These are phyloP conservation scores for Thalassophryne amazonica DNA, from an alignment of 2,797 vertebrate genomes.

Conservation along the genomic window DNA sequence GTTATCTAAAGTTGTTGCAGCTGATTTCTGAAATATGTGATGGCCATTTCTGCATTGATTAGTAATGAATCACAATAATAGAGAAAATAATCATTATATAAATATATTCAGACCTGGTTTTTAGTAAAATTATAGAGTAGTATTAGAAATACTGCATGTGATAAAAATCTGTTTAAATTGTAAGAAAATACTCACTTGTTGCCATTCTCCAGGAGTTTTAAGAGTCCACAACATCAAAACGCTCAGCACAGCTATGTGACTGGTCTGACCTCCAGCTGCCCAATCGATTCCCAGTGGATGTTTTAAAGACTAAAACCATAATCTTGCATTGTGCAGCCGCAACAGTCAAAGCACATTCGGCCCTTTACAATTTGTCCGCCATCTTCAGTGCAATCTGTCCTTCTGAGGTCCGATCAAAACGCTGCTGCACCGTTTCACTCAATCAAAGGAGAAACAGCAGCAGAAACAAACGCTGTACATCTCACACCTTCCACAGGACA, in stretches of 20 bases:
- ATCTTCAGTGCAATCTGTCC: background rate
- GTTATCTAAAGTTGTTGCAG: too few relatives aligned
- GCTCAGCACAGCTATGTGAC: background rate
- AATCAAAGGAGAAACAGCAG: too few relatives aligned
- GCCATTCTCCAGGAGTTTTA: conserved; percentile 4
- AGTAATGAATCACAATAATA: too few relatives aligned
- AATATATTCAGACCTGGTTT: too few relatives aligned
- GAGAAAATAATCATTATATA: too few relatives aligned
- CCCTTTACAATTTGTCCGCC: background rate
- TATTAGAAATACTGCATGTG: too few relatives aligned
- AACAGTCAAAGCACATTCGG: background rate
- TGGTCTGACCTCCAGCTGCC: conserved; percentile 2
- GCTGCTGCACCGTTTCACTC: background rate
- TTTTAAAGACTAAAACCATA: conserved; percentile 7
- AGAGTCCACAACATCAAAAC: conserved; percentile 25
- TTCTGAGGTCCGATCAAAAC: background rate
- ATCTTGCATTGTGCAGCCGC: background rate
- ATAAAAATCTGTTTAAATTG: too few relatives aligned
- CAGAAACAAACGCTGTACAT: background rate
- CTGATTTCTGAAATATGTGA: too few relatives aligned
- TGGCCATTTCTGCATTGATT: too few relatives aligned
- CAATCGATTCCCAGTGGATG: background rate
- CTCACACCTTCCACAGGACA: background rate
- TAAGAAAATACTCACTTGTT: too few relatives aligned
- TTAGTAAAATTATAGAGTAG: too few relatives aligned